These are phyloP conservation scores for Enoplosus armatus DNA, from an alignment of 2,797 vertebrate species.

Conservation along the genomic window DNA sequence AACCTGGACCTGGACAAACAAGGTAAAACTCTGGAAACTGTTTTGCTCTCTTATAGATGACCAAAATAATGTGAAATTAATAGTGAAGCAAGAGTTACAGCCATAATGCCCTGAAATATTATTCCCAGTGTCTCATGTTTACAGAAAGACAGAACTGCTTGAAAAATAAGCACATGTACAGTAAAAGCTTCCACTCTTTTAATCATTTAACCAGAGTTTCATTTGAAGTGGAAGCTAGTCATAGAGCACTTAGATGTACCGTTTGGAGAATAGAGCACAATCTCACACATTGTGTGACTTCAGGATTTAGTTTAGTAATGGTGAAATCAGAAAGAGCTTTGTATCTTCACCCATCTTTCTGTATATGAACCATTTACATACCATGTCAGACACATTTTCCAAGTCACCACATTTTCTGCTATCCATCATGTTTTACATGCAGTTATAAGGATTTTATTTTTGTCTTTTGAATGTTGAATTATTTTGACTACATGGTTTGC, in stretches of 20 bases:
- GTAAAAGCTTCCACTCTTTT: neutral
- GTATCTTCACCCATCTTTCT: constrained; percentile 13
- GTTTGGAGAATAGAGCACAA: neutral
- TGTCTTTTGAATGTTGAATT: constrained; percentile 19
- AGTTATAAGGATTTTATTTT: constrained; percentile 21
- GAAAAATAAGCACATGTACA: neutral
- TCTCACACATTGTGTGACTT: too few relatives aligned
- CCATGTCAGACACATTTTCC: constrained; percentile 27
- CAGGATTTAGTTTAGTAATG: neutral
- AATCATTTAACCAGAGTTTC: neutral
- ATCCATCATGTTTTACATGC: constrained; percentile 15
- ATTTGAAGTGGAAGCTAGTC: neutral
- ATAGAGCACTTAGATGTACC: neutral
- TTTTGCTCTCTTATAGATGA: neutral
- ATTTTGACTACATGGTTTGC: constrained; percentile 44
- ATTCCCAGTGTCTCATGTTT: neutral
- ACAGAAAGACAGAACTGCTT: neutral
- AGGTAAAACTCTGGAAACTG: constrained; percentile 78
- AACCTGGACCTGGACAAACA: constrained; percentile 81
- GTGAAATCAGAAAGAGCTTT: neutral
- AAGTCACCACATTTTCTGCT: constrained; percentile 19
- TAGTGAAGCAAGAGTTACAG: neutral
- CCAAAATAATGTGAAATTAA: neutral
- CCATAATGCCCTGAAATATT: neutral
- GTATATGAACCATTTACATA: constrained; percentile 20